These are phyloP conservation scores for Aldabrachelys gigantea DNA, from an alignment of 2,113 vertebrate genomes.

Conservation along the genomic window DNA sequence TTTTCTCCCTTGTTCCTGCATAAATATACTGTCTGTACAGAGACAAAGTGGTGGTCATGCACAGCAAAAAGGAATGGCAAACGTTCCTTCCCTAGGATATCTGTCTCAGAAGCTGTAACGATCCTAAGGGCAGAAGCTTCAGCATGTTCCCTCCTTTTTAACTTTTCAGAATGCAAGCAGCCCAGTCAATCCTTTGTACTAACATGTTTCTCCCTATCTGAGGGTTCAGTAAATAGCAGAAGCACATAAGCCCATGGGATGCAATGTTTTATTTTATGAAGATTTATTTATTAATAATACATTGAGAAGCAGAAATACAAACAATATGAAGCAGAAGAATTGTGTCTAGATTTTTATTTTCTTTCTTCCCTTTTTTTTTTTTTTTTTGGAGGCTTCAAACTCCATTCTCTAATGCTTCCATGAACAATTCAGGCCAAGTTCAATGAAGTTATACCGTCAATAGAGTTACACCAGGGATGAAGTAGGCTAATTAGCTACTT, in stretches of 20 bases:
- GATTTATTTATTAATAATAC: background rate
- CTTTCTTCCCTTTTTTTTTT: background rate
- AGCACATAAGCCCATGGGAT: background rate
- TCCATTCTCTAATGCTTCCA: background rate
- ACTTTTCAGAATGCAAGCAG: background rate
- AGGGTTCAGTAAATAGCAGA: background rate
- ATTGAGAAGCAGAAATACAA: background rate
- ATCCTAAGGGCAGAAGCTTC: background rate
- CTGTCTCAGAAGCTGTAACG: background rate
- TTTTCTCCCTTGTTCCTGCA: constrained; percentile 28
- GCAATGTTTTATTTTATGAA: background rate
- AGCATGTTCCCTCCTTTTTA: background rate
- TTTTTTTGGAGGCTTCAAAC: background rate
- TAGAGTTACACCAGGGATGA: background rate
- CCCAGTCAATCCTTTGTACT: background rate
- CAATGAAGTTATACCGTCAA: background rate
- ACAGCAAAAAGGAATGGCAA: background rate
- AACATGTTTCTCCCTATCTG: background rate
- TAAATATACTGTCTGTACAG: constrained; percentile 17
- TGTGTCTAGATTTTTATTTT: background rate
- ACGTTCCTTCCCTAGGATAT: background rate
- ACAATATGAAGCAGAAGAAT: background rate
- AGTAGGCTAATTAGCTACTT: background rate
- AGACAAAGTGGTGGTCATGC: constrained; percentile 16
- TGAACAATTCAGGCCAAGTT: background rate